phyloP scores from a whole-genome alignment of 2,888 invertebrate genomes.

The Philopedon plagiatum region DNA sequence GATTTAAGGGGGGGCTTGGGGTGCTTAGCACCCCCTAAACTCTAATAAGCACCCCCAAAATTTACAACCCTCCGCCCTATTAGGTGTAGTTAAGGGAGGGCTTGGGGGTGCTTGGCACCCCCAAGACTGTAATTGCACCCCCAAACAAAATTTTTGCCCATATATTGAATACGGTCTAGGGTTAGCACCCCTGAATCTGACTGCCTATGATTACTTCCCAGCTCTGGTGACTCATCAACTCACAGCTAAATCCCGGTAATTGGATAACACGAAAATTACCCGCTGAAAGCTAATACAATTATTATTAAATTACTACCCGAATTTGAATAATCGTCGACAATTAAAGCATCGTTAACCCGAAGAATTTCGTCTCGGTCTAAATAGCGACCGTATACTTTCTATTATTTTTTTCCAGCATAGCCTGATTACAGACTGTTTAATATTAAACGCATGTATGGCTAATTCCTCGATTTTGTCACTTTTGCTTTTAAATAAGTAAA shows the following conservation, averaged over 20 bases:
- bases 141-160: no score
- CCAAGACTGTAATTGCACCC: no score
- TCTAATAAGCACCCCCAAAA: no score
- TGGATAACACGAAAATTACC: not conserved
- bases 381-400: constrained; percentile 52
- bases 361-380: constrained; percentile 54
- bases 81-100: no score
- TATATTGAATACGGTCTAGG: no score
- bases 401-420: constrained; percentile 48
- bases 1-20: no score
- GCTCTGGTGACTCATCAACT: no score
- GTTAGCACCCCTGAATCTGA: no score
- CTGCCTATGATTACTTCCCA: no score
- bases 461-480: constrained; percentile 37
- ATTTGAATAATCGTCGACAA: constrained; percentile 17
- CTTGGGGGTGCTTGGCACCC: no score
- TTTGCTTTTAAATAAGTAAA: constrained; percentile 41
- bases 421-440: constrained; percentile 36
- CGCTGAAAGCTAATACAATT: not conserved
- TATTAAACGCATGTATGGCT: constrained; percentile 43
- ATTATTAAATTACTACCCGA: constrained; percentile 7
- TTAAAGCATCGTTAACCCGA: constrained; percentile 39
- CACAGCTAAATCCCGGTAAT: not conserved
- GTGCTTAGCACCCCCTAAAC: no score
- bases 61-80: no score